A percentile compares a stretch with the other conserved stretches of the same genome.
phyloP scores from a whole-genome alignment of 2,113 vertebrate genomes.

The Onychostoma macrolepis region DNA sequence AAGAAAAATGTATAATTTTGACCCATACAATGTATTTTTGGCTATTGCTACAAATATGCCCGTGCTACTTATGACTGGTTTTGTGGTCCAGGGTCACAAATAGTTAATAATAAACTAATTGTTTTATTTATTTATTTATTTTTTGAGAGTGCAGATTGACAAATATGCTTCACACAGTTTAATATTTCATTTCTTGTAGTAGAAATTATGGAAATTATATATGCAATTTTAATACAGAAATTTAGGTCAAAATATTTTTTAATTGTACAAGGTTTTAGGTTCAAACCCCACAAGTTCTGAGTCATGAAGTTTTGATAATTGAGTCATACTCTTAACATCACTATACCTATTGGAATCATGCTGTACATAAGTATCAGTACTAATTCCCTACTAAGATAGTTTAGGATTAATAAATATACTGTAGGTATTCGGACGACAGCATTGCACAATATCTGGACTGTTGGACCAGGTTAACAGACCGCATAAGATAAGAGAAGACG shows the following conservation, averaged over 20 bases:
- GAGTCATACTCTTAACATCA: not conserved
- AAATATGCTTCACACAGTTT: not conserved
- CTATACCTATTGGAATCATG: not conserved
- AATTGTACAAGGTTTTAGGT: not conserved
- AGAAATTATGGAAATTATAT: not conserved
- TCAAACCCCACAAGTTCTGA: not conserved
- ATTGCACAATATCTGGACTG: not conserved
- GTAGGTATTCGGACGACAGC: not conserved
- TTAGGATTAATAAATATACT: not conserved
- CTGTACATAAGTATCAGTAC: not conserved
- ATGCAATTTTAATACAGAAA: not conserved
- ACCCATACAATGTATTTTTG: too few relatives aligned
- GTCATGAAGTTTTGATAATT: not conserved
- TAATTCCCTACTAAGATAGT: not conserved
- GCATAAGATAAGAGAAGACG: not conserved
- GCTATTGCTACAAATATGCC: too few relatives aligned
- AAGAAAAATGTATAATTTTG: too few relatives aligned
- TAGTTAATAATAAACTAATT: too few relatives aligned
- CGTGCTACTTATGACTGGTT: too few relatives aligned
- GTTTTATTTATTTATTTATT: too few relatives aligned
- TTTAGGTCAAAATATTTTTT: not conserved
- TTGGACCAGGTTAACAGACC: not conserved
- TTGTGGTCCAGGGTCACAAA: too few relatives aligned
- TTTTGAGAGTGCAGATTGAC: not conserved
- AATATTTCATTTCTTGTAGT: not conserved